Conservation (phyloP, 2,797 vertebrate species). For the Merluccius polli region DNA sequence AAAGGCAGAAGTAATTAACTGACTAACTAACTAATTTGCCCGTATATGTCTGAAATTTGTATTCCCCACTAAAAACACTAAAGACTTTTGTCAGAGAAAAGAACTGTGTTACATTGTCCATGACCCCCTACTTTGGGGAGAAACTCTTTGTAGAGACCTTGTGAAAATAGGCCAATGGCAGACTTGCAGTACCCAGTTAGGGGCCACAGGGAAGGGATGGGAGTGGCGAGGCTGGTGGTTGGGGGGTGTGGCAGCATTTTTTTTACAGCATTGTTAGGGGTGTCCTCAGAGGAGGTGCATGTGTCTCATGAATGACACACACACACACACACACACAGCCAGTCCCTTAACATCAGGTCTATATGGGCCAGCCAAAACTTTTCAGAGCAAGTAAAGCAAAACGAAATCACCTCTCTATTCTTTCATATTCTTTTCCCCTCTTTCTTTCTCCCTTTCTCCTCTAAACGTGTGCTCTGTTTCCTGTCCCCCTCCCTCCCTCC, state of each 20-base stretch:
- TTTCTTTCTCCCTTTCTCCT: conserved; percentile 23
- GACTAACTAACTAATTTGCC: background rate
- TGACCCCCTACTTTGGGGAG: conserved; percentile 28
- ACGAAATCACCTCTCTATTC: conserved; percentile 39
- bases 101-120: conserved; percentile 43
- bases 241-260: conserved; percentile 24
- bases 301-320: conserved; percentile 50
- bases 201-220: conserved; percentile 14
- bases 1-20: conserved; percentile 3
- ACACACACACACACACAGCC: conserved; percentile 21
- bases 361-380: conserved; percentile 68
- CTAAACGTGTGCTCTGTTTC: conserved; percentile 30
- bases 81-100: conserved; percentile 11
- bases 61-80: conserved; percentile 17
- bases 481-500: conserved; percentile 41
- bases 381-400: conserved; percentile 46
- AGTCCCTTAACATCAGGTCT: conserved; percentile 49
- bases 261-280: conserved; percentile 36
- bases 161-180: conserved; percentile 62
- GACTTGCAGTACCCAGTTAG: background rate
- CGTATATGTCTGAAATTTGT: background rate
- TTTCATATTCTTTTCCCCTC: conserved; percentile 24
- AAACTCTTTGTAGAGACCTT: conserved; percentile 45
- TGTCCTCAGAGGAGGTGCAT: conserved; percentile 49
- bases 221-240: conserved; percentile 11